Percentiles rank a stretch among this genome's conserved stretches.
These are phyloP conservation scores for Halocynthia aurantium DNA, from an alignment of 23 tunicate species.

Conservation along the genomic window DNA sequence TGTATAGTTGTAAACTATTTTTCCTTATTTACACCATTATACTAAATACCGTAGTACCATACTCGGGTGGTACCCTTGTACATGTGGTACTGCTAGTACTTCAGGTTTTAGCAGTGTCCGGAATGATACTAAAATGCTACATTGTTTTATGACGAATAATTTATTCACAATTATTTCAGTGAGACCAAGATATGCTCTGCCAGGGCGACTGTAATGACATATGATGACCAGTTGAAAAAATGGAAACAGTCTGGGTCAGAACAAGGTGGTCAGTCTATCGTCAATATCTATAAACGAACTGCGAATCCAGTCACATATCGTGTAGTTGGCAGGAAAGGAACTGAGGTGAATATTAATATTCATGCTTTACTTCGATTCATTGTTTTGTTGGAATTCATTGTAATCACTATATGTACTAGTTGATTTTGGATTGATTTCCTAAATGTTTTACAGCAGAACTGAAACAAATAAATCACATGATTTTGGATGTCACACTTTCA, in stretches of 20 bases:
- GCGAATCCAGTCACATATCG: slow-evolving; percentile 49
- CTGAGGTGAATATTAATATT: slow-evolving; percentile 35
- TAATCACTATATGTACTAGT: background rate
- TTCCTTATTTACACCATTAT: no score
- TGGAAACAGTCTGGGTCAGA: slow-evolving; percentile 73
- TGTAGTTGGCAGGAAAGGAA: slow-evolving; percentile 84
- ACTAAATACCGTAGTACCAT: no score
- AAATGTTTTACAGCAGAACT: no score
- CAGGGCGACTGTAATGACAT: slow-evolving; percentile 88
- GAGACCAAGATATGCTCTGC: slow-evolving; percentile 47
- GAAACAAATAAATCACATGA: no score
- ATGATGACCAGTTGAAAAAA: slow-evolving; percentile 60
- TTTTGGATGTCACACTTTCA: no score
- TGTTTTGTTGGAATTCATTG: background rate
- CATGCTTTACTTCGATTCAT: background rate
- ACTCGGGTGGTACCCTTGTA: no score
- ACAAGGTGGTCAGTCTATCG: slow-evolving; percentile 44
- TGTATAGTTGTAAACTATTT: no score
- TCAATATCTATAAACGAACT: slow-evolving; percentile 63
- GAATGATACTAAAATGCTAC: no score
- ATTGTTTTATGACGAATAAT: no score
- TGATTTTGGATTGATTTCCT: background rate
- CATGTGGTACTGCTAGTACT: no score
- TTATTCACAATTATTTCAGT: slow-evolving; percentile 1
- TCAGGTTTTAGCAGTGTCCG: no score